Percentiles rank a stretch among this genome's conserved stretches.
Evolutionary conservation across 2,888 invertebrate species (phyloP).

Genomic region (Ophion ventricosus): DNA sequence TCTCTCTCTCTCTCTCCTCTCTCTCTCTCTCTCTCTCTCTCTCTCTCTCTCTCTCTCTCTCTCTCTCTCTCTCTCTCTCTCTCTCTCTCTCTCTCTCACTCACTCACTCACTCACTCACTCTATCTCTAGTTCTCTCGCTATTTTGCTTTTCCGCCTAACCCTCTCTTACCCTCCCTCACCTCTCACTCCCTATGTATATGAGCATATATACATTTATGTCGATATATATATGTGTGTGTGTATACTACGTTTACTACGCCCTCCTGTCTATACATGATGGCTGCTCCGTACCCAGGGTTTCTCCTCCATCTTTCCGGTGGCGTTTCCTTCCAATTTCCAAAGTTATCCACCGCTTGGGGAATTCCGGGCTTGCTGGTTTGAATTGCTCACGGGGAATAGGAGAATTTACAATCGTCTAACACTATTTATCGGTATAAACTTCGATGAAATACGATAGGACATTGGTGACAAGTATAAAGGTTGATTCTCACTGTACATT

Average conservation of each 20-base stretch:
- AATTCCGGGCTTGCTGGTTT: conserved; percentile 1
- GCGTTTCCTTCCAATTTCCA: conserved; percentile 53
- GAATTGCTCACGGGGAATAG: neutral
- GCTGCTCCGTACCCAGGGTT: conserved; percentile 61
- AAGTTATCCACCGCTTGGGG: conserved; percentile 14
- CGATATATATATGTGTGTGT: neutral
- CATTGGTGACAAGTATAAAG: neutral
- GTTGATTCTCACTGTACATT: too few species aligned
- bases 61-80: conserved; percentile 56
- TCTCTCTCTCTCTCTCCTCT: conserved; percentile 50
- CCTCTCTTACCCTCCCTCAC: conserved; percentile 45
- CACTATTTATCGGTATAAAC: neutral
- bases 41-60: conserved; percentile 56
- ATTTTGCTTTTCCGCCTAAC: conserved; percentile 59
- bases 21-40: conserved; percentile 44
- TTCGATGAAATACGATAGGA: neutral
- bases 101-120: conserved; percentile 11
- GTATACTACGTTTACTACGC: conserved; percentile 60
- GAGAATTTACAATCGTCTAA: neutral
- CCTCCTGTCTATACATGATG: conserved; percentile 50
- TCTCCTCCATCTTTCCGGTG: conserved; percentile 54
- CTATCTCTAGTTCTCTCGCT: conserved; percentile 51
- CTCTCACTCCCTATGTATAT: conserved; percentile 22
- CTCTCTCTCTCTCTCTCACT: conserved; percentile 38
- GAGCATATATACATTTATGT: neutral